These are phyloP conservation scores for Ptychodera flava DNA, from an alignment of 35 echinoderm and acorn worm genomes.

Conservation along the genomic window DNA sequence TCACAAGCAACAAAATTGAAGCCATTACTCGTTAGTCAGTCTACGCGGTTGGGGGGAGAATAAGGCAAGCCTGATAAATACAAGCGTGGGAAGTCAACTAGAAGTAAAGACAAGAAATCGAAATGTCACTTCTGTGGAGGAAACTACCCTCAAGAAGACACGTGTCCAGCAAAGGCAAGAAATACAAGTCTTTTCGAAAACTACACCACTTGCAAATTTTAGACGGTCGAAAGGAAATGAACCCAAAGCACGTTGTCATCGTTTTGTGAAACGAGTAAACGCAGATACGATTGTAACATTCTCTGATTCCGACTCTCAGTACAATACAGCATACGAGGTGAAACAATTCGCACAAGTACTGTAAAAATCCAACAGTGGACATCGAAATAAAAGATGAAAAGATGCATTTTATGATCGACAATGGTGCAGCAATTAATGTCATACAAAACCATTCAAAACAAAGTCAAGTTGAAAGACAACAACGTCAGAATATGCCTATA, in stretches of 20 bases:
- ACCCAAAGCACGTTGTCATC: no score
- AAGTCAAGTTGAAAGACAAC: no score
- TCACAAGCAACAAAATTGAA: slow-evolving; percentile 17
- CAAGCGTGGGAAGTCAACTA: background rate
- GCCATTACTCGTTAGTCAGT: no score
- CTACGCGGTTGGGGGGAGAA: background rate
- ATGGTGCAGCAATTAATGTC: slow-evolving; percentile 15
- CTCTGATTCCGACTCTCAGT: no score
- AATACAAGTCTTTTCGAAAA: slow-evolving; percentile 21
- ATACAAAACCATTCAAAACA: background rate
- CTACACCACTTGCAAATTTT: slow-evolving; percentile 13
- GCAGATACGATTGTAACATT: no score
- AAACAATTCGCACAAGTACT: no score
- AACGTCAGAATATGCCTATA: no score
- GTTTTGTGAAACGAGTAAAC: no score
- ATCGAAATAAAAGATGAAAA: slow-evolving; percentile 16
- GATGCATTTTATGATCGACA: no score
- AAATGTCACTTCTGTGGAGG: no score
- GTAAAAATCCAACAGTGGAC: background rate
- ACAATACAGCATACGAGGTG: no score
- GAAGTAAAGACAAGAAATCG: no score
- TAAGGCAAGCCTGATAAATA: background rate
- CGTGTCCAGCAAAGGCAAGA: slow-evolving; percentile 1
- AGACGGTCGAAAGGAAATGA: background rate
- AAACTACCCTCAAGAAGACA: background rate